These are phyloP conservation scores for Meganola albula DNA, from an alignment of 2,888 invertebrate species.

Conservation along the genomic window DNA sequence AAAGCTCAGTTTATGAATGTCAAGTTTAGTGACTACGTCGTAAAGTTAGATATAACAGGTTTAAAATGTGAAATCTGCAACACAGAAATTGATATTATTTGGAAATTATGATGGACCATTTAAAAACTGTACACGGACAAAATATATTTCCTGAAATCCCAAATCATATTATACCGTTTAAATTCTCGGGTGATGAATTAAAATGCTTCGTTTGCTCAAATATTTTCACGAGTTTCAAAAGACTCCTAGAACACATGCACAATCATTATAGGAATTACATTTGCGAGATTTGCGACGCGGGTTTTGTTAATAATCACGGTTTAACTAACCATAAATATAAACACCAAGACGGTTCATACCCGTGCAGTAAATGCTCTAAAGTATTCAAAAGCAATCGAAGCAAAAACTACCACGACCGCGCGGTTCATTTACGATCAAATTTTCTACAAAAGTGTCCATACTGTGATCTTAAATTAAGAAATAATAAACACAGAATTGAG, in stretches of 20 bases:
- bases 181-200: conserved; percentile 43
- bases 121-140: conserved; percentile 34
- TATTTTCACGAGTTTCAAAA: conserved; percentile 44
- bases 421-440: conserved; percentile 23
- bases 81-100: conserved; percentile 21
- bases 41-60: conserved; percentile 48
- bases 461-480: conserved; percentile 38
- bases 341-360: conserved; percentile 43
- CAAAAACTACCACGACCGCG: conserved; percentile 49
- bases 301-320: conserved; percentile 38
- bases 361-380: conserved; percentile 58
- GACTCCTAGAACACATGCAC: conserved; percentile 55
- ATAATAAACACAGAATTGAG: conserved; percentile 35
- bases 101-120: conserved; percentile 32
- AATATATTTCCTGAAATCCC: conserved; percentile 37
- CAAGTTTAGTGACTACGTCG: conserved; percentile 35
- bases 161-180: conserved; percentile 51
- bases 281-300: conserved; percentile 42
- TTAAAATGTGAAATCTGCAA: conserved; percentile 44
- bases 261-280: conserved; percentile 47
- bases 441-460: conserved; percentile 34
- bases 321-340: conserved; percentile 39
- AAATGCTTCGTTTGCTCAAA: conserved; percentile 42
- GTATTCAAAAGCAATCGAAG: conserved; percentile 53
- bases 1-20: conserved; percentile 31